A percentile compares a stretch with the other conserved stretches of the same genome.
Evolutionary conservation across 2,888 invertebrate species (phyloP).

Genomic region (Eretmocerus hayati): DNA sequence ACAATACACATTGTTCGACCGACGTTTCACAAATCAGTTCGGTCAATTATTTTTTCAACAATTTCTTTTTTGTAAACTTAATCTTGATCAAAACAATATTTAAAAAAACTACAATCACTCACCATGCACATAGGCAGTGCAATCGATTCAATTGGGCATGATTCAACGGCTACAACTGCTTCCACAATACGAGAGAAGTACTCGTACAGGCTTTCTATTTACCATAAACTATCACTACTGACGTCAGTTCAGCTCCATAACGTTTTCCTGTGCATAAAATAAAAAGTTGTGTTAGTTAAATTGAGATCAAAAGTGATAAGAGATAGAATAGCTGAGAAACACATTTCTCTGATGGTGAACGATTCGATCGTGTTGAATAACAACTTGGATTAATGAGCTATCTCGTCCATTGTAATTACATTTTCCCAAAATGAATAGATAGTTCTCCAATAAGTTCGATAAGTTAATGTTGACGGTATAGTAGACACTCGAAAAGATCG

Average conservation of each 20-base stretch:
- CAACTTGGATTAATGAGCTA: too few relatives aligned
- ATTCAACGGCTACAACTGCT: slow-evolving; percentile 25
- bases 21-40: slow-evolving; percentile 23
- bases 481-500: too few relatives aligned
- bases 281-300: not conserved
- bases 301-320: not conserved
- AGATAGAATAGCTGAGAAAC: not conserved
- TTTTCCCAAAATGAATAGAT: too few relatives aligned
- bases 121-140: slow-evolving; percentile 27
- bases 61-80: not conserved
- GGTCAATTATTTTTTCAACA: slow-evolving; percentile 1
- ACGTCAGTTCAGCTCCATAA: slow-evolving; percentile 45
- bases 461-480: too few relatives aligned
- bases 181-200: slow-evolving; percentile 25
- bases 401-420: too few relatives aligned
- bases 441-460: too few relatives aligned
- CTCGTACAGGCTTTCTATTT: too few relatives aligned
- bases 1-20: slow-evolving; percentile 44
- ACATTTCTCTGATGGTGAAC: too few relatives aligned
- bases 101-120: slow-evolving; percentile 34
- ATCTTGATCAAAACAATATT: slow-evolving; percentile 21
- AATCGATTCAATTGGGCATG: slow-evolving; percentile 12
- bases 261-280: slow-evolving; percentile 37
- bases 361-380: too few relatives aligned
- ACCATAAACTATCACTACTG: too few relatives aligned